Conservation (phyloP, 2,113 vertebrate genomes). For the Anthoscopus minutus region DNA sequence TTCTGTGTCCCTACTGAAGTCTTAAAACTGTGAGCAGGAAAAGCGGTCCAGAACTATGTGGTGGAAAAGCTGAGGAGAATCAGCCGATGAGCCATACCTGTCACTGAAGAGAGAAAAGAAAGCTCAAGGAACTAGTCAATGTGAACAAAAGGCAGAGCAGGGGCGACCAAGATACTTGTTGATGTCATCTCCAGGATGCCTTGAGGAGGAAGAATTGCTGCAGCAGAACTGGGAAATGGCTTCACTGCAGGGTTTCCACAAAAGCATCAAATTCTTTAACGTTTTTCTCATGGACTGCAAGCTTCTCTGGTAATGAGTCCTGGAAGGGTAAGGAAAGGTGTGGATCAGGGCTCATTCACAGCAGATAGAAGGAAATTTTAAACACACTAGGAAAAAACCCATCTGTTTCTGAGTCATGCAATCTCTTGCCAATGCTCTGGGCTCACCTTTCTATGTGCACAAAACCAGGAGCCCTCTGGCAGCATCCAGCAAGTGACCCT, state of each 20-base stretch:
- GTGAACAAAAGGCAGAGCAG: background rate
- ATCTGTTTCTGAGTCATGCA: background rate
- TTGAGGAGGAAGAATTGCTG: constrained; percentile 16
- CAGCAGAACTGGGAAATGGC: background rate
- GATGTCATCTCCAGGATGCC: constrained; percentile 17
- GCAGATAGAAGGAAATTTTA: background rate
- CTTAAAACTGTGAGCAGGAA: background rate
- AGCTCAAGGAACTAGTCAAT: background rate
- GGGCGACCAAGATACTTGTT: background rate
- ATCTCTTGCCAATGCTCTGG: background rate
- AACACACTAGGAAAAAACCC: background rate
- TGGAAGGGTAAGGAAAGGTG: constrained; percentile 48
- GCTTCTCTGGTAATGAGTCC: constrained; percentile 95
- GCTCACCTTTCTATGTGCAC: background rate
- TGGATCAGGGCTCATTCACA: background rate
- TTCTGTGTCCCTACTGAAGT: background rate
- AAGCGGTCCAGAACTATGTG: background rate
- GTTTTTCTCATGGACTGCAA: constrained; percentile 94
- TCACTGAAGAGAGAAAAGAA: background rate
- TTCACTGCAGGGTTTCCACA: constrained; percentile 94
- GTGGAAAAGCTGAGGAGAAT: background rate
- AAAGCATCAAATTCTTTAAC: constrained; percentile 98
- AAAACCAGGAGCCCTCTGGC: background rate
- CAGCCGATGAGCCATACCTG: background rate
- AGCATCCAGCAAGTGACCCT: background rate